phyloP scores from a whole-genome alignment of 2,888 invertebrate genomes.

The Cyclophora albipunctata region DNA sequence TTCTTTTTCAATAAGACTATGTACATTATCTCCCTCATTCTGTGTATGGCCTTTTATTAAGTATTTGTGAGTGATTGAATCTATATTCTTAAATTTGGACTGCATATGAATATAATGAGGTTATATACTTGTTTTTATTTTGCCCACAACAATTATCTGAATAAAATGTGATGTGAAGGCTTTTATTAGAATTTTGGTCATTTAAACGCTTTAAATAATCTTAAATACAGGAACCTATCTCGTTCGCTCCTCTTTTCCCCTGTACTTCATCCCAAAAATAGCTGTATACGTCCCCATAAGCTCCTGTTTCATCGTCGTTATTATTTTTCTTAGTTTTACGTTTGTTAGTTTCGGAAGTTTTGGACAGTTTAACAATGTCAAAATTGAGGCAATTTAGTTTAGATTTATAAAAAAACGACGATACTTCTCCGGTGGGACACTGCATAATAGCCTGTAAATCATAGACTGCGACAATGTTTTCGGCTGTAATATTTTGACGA shows the following conservation, averaged over 20 bases:
- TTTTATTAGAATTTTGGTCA: no score
- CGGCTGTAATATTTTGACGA: conserved; percentile 12
- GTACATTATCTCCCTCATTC: conserved; percentile 5
- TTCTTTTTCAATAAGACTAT: conserved; percentile 2
- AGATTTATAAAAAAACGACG: conserved; percentile 9
- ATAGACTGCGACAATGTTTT: conserved; percentile 13
- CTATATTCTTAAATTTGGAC: conserved; percentile 1
- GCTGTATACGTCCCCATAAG: no score
- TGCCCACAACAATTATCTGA: no score
- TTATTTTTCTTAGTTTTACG: no score
- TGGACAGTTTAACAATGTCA: no score
- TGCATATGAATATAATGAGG: not conserved
- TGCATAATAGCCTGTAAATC: conserved; percentile 21
- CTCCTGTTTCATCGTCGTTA: no score
- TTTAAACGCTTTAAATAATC: no score
- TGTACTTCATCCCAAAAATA: no score
- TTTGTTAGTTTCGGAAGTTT: no score
- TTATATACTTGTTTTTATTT: conserved; percentile 6
- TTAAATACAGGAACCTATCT: no score
- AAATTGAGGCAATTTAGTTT: conserved; percentile 9
- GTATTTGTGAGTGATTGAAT: conserved; percentile 12
- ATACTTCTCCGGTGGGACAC: conserved; percentile 7
- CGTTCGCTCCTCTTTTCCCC: no score
- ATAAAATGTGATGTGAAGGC: no score
- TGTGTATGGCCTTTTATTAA: conserved; percentile 9